Conservation (phyloP, 2,888 invertebrate species). For the Acleris holmiana region DNA sequence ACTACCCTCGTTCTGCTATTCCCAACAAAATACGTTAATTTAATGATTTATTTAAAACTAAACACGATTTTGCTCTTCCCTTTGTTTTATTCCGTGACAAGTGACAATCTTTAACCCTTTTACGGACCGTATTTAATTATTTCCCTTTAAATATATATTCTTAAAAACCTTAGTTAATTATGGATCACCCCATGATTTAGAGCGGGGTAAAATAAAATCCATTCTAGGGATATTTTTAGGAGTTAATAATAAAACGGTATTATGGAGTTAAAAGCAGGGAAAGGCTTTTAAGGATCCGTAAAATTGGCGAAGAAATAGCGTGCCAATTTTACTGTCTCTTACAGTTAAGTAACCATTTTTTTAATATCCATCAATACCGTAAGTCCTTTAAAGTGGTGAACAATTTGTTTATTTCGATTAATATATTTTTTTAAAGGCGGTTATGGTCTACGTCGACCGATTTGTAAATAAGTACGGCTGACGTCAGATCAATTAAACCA, state of each 20-base stretch:
- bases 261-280: constrained; percentile 34
- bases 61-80: constrained; percentile 64
- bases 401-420: too few species aligned
- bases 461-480: too few species aligned
- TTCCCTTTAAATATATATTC: constrained; percentile 70
- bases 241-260: constrained; percentile 36
- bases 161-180: constrained; percentile 72
- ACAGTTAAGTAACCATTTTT: neutral
- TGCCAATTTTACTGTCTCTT: neutral
- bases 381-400: too few species aligned
- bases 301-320: constrained; percentile 20
- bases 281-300: constrained; percentile 32
- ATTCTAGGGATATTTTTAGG: constrained; percentile 29
- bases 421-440: too few species aligned
- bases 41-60: constrained; percentile 46
- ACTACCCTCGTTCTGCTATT: constrained; percentile 6
- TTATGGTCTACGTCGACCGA: too few species aligned
- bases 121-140: constrained; percentile 65
- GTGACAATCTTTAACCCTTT: constrained; percentile 77
- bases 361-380: too few species aligned
- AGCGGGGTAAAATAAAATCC: constrained; percentile 50
- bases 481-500: too few species aligned
- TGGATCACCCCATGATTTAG: constrained; percentile 56
- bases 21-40: constrained; percentile 8
- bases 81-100: constrained; percentile 64